Conservation (phyloP, 2,888 invertebrate genomes). For the Acronicta alni region DNA sequence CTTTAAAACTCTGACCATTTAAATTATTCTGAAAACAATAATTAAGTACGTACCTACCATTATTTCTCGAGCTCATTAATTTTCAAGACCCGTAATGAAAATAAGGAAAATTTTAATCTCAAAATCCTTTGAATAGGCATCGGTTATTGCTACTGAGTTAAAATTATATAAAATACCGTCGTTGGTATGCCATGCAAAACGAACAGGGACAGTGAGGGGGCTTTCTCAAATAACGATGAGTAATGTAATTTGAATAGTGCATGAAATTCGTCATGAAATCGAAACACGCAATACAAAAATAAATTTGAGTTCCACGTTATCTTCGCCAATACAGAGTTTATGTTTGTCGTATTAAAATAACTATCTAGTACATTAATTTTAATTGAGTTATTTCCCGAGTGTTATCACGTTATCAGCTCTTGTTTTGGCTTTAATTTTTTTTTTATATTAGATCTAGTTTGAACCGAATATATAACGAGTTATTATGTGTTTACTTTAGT, state of each 20-base stretch:
- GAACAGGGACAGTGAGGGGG: slow-evolving; percentile 32
- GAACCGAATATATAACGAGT: background rate
- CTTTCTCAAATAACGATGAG: slow-evolving; percentile 51
- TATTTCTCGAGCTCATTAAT: too few species aligned
- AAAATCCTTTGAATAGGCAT: slow-evolving; percentile 18
- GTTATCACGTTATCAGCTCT: slow-evolving; percentile 44
- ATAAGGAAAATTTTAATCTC: slow-evolving; percentile 8
- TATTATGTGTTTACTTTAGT: too few species aligned
- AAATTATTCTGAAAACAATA: slow-evolving; percentile 20
- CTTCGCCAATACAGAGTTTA: slow-evolving; percentile 33
- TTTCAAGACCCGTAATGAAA: slow-evolving; percentile 8
- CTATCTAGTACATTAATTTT: slow-evolving; percentile 23
- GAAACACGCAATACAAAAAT: slow-evolving; percentile 71
- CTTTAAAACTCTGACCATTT: slow-evolving; percentile 21
- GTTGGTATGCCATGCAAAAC: slow-evolving; percentile 32
- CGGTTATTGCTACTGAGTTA: slow-evolving; percentile 14
- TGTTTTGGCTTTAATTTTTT: slow-evolving; percentile 38
- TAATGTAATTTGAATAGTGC: slow-evolving; percentile 63
- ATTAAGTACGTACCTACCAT: too few species aligned
- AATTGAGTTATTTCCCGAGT: slow-evolving; percentile 21
- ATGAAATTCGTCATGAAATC: slow-evolving; percentile 43
- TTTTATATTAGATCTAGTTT: slow-evolving; percentile 26
- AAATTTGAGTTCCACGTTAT: slow-evolving; percentile 57
- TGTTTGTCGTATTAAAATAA: slow-evolving; percentile 27
- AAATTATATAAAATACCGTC: slow-evolving; percentile 30